Evolutionary conservation across 2,888 invertebrate species (phyloP).

Genomic region (Amiota mariae): DNA sequence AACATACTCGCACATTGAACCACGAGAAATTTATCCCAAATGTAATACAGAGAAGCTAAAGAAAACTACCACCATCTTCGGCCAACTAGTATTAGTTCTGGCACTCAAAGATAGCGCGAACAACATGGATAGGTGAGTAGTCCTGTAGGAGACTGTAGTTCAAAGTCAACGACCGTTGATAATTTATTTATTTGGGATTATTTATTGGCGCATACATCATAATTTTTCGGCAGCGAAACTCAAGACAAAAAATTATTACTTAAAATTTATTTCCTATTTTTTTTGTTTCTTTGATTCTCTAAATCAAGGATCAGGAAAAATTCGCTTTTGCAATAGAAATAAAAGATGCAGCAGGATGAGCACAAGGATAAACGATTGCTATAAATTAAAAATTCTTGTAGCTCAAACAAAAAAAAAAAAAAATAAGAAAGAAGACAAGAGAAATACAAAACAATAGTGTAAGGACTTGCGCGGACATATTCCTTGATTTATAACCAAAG

Average conservation of each 20-base stretch:
- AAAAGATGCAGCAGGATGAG: conserved; percentile 40
- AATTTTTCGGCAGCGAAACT: conserved; percentile 51
- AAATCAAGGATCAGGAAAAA: conserved; percentile 16
- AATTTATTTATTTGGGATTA: conserved; percentile 72
- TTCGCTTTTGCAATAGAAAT: not conserved
- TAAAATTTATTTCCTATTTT: conserved; percentile 27
- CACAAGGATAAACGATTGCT: conserved; percentile 47
- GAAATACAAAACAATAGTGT: too few species aligned
- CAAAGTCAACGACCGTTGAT: conserved; percentile 52
- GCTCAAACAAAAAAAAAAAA: conserved; percentile 13
- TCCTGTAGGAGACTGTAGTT: conserved; percentile 53
- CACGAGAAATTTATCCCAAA: not conserved
- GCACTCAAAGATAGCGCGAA: conserved; percentile 34
- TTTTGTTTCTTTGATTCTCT: not conserved
- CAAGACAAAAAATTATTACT: conserved; percentile 26
- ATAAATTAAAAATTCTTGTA: conserved; percentile 65
- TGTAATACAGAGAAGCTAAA: not conserved
- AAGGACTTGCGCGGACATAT: conserved; percentile 6
- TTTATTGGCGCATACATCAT: conserved; percentile 72
- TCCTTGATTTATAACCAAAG: conserved; percentile 13
- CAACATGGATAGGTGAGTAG: conserved; percentile 61
- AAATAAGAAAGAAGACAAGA: conserved; percentile 24
- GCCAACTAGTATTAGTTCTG: conserved; percentile 27
- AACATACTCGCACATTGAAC: conserved; percentile 51
- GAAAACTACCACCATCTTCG: conserved; percentile 48